phyloP scores from a whole-genome alignment of 2,113 vertebrate species.

The Myrmecophaga tridactyla region DNA sequence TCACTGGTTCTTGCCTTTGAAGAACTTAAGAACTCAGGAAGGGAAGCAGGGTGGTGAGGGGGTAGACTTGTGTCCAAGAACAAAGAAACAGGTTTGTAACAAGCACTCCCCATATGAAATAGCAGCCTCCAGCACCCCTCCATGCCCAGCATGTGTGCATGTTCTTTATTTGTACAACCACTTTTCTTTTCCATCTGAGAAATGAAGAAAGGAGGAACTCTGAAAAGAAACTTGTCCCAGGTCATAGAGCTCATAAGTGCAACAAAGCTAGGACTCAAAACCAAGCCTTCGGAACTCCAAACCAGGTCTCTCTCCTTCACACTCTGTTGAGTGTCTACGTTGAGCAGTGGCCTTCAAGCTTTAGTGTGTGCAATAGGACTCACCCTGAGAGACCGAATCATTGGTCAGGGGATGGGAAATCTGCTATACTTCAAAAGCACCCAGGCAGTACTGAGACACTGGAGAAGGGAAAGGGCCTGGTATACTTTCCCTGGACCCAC shows the following conservation, averaged over 20 bases:
- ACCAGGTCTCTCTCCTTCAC: background rate
- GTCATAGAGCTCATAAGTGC: background rate
- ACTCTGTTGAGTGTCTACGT: background rate
- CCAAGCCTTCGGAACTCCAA: background rate
- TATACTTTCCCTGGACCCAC: background rate
- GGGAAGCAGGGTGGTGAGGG: too few relatives aligned
- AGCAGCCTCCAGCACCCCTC: background rate
- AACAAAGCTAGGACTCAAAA: background rate
- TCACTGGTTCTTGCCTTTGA: background rate
- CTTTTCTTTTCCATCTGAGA: background rate
- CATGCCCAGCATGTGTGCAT: background rate
- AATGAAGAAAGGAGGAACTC: background rate
- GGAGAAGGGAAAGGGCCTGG: background rate
- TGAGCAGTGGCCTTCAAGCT: background rate
- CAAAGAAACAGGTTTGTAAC: background rate
- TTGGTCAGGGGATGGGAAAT: background rate
- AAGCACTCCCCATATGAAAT: background rate
- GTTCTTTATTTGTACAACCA: background rate
- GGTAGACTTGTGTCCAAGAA: background rate
- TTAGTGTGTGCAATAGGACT: background rate
- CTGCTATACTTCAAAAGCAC: background rate
- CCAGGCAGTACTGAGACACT: background rate
- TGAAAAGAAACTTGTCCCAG: background rate
- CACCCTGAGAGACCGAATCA: background rate
- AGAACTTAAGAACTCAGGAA: background rate